Base-by-base conservation (phyloP, 2,113 vertebrate genomes). In the Coptodon bakossiorum region DNA sequence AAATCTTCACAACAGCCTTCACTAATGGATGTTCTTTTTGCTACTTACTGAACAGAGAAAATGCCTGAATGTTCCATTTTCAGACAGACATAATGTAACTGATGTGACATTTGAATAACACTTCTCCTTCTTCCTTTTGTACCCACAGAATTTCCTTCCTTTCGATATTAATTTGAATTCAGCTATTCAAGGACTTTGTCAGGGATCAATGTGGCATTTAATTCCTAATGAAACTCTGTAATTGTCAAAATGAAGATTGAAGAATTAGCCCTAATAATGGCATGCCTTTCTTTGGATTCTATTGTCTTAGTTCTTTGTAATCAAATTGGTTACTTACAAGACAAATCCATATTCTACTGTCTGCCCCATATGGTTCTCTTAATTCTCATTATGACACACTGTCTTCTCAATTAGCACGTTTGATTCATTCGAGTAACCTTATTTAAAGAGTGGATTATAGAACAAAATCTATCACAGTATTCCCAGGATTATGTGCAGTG, bases 221-320 rank as follows among this genome's bases (percentile, higher is more conserved):
- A 68, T 81, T 83, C 48, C 87, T 89, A 90, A 91, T 93, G 79
- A 78, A 89, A 82, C 31, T 87, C 29, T 78, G 54, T 88, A 90
- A 91, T 86, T 36, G 80, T 76, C 66, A 59, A 92, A 91, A 94
- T 92, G 83, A 93, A 91, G 92, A 91, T 76, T 80, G 87, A 87
- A 34, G 66, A 87, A 91, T 80, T 71, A 50, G 29, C 17, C 82
- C 27, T 52, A 11, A 78, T 79, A 80, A 71, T 91, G 86, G 81
- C 57, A 71, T 13, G 2, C 13, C 12, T 66, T 89, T 68, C 29
- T 53, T 87, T 86, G 80, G 71, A 71, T 52, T 82, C 66, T 43
- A 59, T 76, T 91, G 86, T 92, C 53, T 80, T 59, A 6, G 66
- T 78, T 82, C 45, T 66, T 61, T 79, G 34, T 78, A 56, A 83